Base-by-base conservation (phyloP, 2,888 invertebrate genomes). In the Xanthostigma xanthostigma region DNA sequence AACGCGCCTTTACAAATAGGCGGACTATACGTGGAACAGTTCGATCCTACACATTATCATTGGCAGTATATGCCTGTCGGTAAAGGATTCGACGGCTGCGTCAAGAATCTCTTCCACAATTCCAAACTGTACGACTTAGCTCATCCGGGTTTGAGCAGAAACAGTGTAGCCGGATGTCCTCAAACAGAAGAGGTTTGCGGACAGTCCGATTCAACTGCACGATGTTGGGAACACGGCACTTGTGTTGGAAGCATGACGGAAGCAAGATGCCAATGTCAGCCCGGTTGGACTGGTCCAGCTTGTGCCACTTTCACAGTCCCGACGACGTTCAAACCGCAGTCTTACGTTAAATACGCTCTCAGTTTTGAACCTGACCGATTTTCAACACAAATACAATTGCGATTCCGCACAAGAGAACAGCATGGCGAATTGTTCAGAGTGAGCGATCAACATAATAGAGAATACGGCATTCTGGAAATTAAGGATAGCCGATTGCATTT, bases 1-100 rank as follows among this genome's bases (percentile, higher is more conserved):
- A 94, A 95, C 68, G 83, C 93, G 0, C 93, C 95, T 0, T 71
- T 97, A 45, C 96, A 97, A 73, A 78, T 98, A 50, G 98, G 98
- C 48, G 95, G 95, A 9, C 70, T 92, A 13, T 90, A 88, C 60
- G 83, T 90, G 39, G 86, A 92, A 60, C 88, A 90, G 59, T 89
- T 91, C 60, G 91, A 91, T 59, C 89, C 89, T 0, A 82, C 84
- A 1, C 81, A 85, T 55, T 92, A 89, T 65, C 84, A 84, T 59
- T 92, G 92, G 92, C 87, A 89, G 57, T 86, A 87, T 57, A 86
- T 88, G 77, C 91, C 91, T 1, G 83, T 84, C 41, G 87, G 88
- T 2, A 85, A 87, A 68, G 87, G 88, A 17, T 96, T 97, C 64
- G 89, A 91, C 62, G 98, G 98, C 10, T 98, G 98, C 68, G 88